Base-by-base conservation (phyloP, 2,888 invertebrate genomes). In the Polyploca ridens region DNA sequence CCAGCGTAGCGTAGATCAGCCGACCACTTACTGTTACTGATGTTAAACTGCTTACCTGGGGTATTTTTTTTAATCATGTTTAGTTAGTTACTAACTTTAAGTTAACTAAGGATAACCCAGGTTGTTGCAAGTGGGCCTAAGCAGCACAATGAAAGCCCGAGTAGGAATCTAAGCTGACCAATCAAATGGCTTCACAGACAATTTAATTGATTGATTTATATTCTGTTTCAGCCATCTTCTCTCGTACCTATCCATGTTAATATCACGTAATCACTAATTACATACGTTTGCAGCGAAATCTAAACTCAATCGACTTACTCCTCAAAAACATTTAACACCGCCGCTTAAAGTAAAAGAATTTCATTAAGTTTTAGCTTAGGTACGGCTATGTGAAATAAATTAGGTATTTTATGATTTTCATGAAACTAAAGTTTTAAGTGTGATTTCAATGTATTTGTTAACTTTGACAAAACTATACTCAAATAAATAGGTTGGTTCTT, bases 321-420 rank as follows among this genome's bases (percentile, higher is more conserved):
- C 44, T 61, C 11, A 5, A 27, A 61, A 61, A 61, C 41, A 61
- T 70, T 64, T 65, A 74, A 74, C 73, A 69, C 66, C 67, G 63
- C 71, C 67, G 69, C 64, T 69, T 63, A 66, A 66, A 71, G 58
- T 68, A 63, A 66, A 76, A 75, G 69, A 74, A 73, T 77, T 79
- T 78, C 73, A 79, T 78, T 76, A 79, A 75, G 68, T 74, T 74
- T 58, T 65, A 70, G 68, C 71, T 70, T 68, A 78, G 69, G 68
- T 69, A n/a, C n/a, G 70, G 65, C 35, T 68, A 63, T 65, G 69
- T 58, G 66, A 66, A 69, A 70, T 64, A 64, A 65, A 63, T 65
- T 71, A 60, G 3, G 27, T 6, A 58, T n/a, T 33, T n/a, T 58
- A 35, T 33, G 10, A n/a, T 58, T n/a, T 58, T 33, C 54, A 54